phyloP scores from a whole-genome alignment of 2,888 invertebrate species.

The Mesorhabditis spiculigera region DNA sequence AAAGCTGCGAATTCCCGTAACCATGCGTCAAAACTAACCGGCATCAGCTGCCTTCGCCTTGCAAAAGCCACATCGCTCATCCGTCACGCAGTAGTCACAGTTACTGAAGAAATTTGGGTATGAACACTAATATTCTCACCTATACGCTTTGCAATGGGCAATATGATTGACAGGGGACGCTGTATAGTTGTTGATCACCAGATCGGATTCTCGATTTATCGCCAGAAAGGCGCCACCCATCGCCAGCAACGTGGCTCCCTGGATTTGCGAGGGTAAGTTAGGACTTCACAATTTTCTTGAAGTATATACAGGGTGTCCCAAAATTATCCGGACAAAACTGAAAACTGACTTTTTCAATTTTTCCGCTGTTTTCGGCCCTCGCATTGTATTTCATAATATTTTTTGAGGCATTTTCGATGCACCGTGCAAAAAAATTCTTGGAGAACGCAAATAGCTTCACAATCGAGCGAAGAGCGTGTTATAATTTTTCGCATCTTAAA shows the following conservation, averaged over 20 bases:
- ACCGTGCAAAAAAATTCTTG: too few relatives aligned
- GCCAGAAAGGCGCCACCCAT: slow-evolving; percentile 32
- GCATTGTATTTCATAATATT: too few relatives aligned
- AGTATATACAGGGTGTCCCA: too few relatives aligned
- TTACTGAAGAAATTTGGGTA: slow-evolving; percentile 24
- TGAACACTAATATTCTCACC: not conserved
- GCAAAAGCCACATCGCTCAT: slow-evolving; percentile 60
- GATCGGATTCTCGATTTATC: slow-evolving; percentile 16
- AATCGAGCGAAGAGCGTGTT: too few relatives aligned
- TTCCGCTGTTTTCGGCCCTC: too few relatives aligned
- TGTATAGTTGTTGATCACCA: slow-evolving; percentile 3
- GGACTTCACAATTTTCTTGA: not conserved
- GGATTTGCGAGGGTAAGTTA: not conserved
- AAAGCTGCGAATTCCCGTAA: not conserved
- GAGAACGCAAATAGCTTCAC: too few relatives aligned
- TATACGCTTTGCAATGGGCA: not conserved
- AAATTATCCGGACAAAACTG: too few relatives aligned
- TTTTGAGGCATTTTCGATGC: too few relatives aligned
- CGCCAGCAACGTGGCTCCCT: slow-evolving; percentile 16
- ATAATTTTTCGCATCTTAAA: too few relatives aligned
- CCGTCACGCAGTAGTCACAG: slow-evolving; percentile 61
- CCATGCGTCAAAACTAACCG: not conserved
- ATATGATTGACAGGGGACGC: not conserved
- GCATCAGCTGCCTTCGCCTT: slow-evolving; percentile 6
- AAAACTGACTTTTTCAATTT: too few relatives aligned